Conservation (phyloP, 2,113 vertebrate genomes). For the Marcusenius ussheri region DNA sequence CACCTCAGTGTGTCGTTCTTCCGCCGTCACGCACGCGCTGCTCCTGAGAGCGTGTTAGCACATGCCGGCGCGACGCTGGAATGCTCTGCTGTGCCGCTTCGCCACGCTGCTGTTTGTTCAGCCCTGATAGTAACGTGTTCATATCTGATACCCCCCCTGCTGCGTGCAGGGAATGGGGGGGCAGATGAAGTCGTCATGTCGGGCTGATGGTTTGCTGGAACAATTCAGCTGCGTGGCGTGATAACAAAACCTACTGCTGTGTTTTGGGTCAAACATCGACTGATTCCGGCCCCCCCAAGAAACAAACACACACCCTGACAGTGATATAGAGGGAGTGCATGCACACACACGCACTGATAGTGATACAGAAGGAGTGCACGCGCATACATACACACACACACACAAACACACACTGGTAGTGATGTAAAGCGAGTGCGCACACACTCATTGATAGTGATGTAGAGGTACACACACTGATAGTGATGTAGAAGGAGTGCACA, state of each 20-base stretch:
- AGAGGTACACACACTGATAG: neutral
- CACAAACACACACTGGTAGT: neutral
- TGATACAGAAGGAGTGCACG: too few species aligned
- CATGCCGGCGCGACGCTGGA: conserved; percentile 24
- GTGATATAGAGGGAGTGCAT: neutral
- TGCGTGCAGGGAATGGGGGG: neutral
- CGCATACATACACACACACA: too few species aligned
- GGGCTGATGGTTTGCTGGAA: neutral
- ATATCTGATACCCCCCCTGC: neutral
- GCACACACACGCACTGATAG: neutral
- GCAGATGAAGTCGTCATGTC: neutral
- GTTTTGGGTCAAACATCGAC: neutral
- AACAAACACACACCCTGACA: neutral
- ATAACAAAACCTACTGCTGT: neutral
- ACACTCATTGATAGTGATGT: neutral
- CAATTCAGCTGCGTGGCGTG: neutral
- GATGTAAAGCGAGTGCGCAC: neutral
- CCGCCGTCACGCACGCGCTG: conserved; percentile 6
- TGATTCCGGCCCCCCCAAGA: neutral
- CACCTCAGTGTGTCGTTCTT: neutral
- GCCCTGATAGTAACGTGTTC: neutral
- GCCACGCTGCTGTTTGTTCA: neutral
- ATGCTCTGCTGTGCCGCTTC: conserved; percentile 18
- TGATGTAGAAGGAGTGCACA: neutral
- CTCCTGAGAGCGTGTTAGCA: conserved; percentile 34